These are phyloP conservation scores for Candoia aspera DNA, from an alignment of 2,113 vertebrate genomes.

Conservation along the genomic window DNA sequence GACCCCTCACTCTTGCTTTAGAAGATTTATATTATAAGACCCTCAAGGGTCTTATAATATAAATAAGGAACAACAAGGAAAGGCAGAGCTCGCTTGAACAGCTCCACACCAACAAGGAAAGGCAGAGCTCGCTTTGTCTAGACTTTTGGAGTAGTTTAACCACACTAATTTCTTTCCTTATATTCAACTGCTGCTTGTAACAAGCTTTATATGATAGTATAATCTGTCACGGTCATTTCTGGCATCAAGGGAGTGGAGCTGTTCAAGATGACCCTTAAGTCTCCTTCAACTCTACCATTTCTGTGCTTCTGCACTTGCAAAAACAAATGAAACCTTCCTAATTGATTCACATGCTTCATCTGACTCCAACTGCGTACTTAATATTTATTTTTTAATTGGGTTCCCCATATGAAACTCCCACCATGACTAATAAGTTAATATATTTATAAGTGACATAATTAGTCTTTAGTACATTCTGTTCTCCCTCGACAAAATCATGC, in stretches of 20 bases:
- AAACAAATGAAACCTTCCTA: constrained; percentile 5
- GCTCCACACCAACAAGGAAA: not conserved
- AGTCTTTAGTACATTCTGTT: not conserved
- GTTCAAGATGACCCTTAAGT: not conserved
- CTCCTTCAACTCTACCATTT: not conserved
- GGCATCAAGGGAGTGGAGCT: not conserved
- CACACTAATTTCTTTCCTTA: not conserved
- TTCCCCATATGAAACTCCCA: not conserved
- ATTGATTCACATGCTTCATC: constrained; percentile 1
- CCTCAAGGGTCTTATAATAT: no score
- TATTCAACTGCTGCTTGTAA: not conserved
- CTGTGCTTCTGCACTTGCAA: not conserved
- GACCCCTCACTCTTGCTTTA: not conserved
- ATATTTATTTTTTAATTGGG: not conserved
- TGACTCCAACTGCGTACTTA: not conserved
- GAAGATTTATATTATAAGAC: not conserved
- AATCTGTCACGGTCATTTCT: not conserved
- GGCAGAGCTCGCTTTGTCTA: not conserved
- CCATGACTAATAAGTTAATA: constrained; percentile 13
- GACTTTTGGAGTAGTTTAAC: not conserved
- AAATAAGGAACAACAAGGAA: not conserved
- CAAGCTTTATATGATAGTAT: not conserved
- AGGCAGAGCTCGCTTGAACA: not conserved
- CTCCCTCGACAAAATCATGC: not conserved
- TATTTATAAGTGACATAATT: constrained; percentile 4